Percentiles rank a stretch among this genome's conserved stretches.
Evolutionary conservation across 1,140 invertebrate species (phyloP).

Genomic region (Galleria mellonella): DNA sequence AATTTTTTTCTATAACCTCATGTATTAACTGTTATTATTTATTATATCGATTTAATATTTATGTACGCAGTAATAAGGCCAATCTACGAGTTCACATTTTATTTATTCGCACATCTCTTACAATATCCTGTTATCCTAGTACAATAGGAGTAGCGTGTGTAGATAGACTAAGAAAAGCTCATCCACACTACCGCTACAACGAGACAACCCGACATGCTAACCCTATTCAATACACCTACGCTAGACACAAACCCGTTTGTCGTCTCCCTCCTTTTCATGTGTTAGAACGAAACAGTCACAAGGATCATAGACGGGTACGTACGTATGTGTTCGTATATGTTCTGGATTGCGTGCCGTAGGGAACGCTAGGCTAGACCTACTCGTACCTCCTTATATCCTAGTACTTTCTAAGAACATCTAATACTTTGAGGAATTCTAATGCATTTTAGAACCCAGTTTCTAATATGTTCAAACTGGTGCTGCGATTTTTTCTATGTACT

Average conservation of each 20-base stretch:
- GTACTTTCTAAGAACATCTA: slow-evolving; percentile 69
- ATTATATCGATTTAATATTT: no score
- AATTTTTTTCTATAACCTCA: no score
- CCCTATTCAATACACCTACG: slow-evolving; percentile 1
- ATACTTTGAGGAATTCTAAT: slow-evolving; percentile 49
- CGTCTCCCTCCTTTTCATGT: slow-evolving; percentile 10
- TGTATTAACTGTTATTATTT: no score
- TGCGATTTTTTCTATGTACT: no score
- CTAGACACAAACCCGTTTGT: slow-evolving; percentile 18
- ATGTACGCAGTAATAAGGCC: no score
- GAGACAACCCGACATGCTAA: not conserved
- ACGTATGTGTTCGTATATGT: slow-evolving; percentile 39
- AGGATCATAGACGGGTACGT: slow-evolving; percentile 51
- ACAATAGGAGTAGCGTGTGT: not conserved
- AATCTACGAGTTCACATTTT: no score
- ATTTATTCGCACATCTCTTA: not conserved
- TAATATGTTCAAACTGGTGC: no score
- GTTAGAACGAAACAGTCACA: slow-evolving; percentile 30
- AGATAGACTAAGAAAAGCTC: slow-evolving; percentile 1
- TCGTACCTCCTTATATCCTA: slow-evolving; percentile 44
- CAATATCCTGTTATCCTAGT: not conserved
- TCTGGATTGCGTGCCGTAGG: slow-evolving; percentile 45
- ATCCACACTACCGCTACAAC: slow-evolving; percentile 7
- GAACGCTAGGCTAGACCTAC: slow-evolving; percentile 41
- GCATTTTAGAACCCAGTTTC: slow-evolving; percentile 1